Percentiles rank a stretch among this genome's conserved stretches.
phyloP scores from a whole-genome alignment of 1,140 invertebrate species.

The Ericerus pela region DNA sequence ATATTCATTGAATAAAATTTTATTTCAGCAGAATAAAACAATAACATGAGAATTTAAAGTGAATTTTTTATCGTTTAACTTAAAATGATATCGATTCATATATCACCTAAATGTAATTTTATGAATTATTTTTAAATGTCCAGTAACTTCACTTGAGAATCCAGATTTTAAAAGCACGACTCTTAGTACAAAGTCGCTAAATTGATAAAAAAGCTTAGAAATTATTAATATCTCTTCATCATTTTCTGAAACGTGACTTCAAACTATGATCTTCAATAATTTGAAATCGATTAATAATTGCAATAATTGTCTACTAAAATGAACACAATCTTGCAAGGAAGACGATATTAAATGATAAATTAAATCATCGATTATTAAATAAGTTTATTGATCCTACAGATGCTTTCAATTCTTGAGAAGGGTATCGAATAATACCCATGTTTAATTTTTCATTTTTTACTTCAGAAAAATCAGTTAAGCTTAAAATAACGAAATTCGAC shows the following conservation, averaged over 20 bases:
- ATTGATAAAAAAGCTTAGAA: background rate
- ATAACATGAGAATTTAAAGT: background rate
- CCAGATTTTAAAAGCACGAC: background rate
- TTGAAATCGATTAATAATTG: background rate
- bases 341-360: background rate
- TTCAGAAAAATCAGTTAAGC: background rate
- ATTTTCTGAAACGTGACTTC: background rate
- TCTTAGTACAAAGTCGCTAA: background rate
- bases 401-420: background rate
- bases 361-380: background rate
- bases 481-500: background rate
- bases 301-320: background rate
- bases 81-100: background rate
- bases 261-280: background rate
- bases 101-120: background rate
- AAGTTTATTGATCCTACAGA: background rate
- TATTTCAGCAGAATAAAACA: background rate
- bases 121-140: background rate
- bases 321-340: background rate
- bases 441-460: background rate
- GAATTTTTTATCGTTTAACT: background rate
- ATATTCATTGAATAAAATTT: too few species aligned
- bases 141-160: background rate
- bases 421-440: background rate
- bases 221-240: background rate